Evolutionary conservation across 2,888 invertebrate species (phyloP).

Genomic region (Drosophila aldrichi): DNA sequence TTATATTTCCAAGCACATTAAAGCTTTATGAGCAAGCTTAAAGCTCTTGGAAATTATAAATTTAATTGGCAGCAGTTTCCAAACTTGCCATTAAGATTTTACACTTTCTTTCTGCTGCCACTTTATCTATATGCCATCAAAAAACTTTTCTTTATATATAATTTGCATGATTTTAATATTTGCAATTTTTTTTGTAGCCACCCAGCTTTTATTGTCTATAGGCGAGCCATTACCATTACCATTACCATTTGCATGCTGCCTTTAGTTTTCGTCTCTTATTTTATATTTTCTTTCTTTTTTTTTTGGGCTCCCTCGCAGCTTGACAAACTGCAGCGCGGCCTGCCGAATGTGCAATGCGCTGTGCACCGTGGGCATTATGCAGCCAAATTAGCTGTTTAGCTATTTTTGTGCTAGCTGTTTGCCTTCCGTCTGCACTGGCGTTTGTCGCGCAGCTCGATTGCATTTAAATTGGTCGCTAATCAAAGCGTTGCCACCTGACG

Average conservation of each 20-base stretch:
- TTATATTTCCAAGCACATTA: neutral
- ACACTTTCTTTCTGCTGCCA: neutral
- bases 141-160: slow-evolving; percentile 1
- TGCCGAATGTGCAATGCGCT: slow-evolving; percentile 53
- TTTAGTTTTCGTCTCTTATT: slow-evolving; percentile 26
- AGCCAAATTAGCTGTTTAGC: slow-evolving; percentile 30
- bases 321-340: slow-evolving; percentile 70
- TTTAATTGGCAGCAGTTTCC: neutral
- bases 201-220: slow-evolving; percentile 53
- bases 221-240: slow-evolving; percentile 71
- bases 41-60: neutral
- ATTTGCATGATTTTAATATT: slow-evolving; percentile 12
- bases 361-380: slow-evolving; percentile 56
- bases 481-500: slow-evolving; percentile 49
- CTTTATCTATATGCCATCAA: neutral
- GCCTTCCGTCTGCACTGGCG: slow-evolving; percentile 19
- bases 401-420: slow-evolving; percentile 43
- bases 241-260: slow-evolving; percentile 66
- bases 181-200: slow-evolving; percentile 20
- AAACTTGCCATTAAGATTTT: neutral
- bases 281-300: slow-evolving; percentile 13
- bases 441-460: slow-evolving; percentile 56
- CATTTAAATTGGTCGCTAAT: slow-evolving; percentile 78
- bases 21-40: neutral
- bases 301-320: slow-evolving; percentile 46